Conservation (phyloP, 2,888 invertebrate species). For the Diarsia brunnea region DNA sequence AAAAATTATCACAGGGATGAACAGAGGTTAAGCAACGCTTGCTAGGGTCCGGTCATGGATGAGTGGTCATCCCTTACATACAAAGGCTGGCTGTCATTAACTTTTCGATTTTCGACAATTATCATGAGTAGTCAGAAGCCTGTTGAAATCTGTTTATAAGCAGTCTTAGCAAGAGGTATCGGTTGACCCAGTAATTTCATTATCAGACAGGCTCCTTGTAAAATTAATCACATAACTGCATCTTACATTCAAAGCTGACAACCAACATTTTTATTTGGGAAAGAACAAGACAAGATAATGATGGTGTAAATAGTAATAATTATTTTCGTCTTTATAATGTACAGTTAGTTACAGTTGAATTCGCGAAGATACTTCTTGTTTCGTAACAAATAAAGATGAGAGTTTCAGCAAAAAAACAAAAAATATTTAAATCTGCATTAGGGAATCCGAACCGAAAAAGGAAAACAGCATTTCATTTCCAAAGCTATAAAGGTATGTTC, state of each 20-base stretch:
- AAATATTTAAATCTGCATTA: not conserved
- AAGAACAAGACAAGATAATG: not conserved
- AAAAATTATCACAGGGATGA: not conserved
- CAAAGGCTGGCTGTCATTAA: not conserved
- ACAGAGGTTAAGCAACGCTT: not conserved
- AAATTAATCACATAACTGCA: too few relatives aligned
- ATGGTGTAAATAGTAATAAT: too few relatives aligned
- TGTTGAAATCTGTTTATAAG: not conserved
- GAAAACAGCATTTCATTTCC: slow-evolving; percentile 1
- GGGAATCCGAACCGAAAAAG: not conserved
- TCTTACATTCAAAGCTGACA: too few relatives aligned
- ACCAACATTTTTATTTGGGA: not conserved
- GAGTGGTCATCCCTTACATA: not conserved
- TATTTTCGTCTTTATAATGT: not conserved
- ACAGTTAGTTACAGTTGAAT: not conserved
- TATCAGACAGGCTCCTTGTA: too few relatives aligned
- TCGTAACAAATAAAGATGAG: not conserved
- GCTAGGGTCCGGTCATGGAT: not conserved
- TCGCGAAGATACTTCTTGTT: not conserved
- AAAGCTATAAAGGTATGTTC: slow-evolving; percentile 3
- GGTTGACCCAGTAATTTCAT: not conserved
- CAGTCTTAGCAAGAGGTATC: not conserved
- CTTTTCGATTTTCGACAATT: not conserved
- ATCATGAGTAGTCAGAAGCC: not conserved
- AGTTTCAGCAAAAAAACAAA: not conserved